Conservation (phyloP, 2,888 invertebrate genomes). For the Drosophila tripunctata region DNA sequence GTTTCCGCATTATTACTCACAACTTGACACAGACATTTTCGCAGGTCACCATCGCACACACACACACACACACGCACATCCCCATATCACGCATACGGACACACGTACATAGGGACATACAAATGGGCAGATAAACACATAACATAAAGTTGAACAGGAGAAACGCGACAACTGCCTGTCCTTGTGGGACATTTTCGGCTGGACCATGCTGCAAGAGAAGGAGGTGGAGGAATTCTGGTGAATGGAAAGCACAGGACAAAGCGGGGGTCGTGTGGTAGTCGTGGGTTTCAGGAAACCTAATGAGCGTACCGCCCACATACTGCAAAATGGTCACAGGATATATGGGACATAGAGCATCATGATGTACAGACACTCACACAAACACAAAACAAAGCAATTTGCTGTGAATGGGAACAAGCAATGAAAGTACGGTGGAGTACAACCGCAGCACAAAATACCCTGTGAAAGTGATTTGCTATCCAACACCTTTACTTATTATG, state of each 20-base stretch:
- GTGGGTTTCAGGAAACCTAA: slow-evolving; percentile 52
- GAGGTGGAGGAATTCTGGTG: too few relatives aligned
- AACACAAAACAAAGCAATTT: slow-evolving; percentile 63
- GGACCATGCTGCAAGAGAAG: slow-evolving; percentile 13
- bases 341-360: slow-evolving; percentile 13
- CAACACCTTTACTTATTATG: too few relatives aligned
- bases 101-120: neutral
- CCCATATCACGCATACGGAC: slow-evolving; percentile 1
- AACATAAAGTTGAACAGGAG: slow-evolving; percentile 48
- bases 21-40: slow-evolving; percentile 73
- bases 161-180: slow-evolving; percentile 62
- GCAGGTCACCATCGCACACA: slow-evolving; percentile 48
- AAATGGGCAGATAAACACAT: slow-evolving; percentile 55
- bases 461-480: too few relatives aligned
- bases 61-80: slow-evolving; percentile 14
- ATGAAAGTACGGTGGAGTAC: too few relatives aligned
- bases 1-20: slow-evolving; percentile 76
- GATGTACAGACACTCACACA: too few relatives aligned
- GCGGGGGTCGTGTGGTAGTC: neutral
- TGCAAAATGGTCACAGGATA: slow-evolving; percentile 45
- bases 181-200: slow-evolving; percentile 73
- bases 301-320: slow-evolving; percentile 71
- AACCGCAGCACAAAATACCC: too few relatives aligned
- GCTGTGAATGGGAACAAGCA: too few relatives aligned
- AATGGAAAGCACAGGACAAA: too few relatives aligned